Evolutionary conservation across 2,113 vertebrate species (phyloP).

Genomic region (Nerophis lumbriciformis): DNA sequence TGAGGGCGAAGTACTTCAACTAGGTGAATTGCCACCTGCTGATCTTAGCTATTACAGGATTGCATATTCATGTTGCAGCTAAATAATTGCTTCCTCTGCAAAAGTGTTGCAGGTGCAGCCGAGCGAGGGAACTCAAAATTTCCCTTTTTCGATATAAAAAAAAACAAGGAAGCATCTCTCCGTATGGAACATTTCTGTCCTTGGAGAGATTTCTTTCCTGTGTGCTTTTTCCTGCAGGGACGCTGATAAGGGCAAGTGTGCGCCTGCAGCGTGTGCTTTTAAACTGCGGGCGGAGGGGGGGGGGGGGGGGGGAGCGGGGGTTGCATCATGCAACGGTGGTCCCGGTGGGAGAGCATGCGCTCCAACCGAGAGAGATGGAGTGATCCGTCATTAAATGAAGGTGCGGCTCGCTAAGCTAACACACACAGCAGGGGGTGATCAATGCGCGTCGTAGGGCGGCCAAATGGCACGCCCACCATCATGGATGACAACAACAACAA

Average conservation of each 20-base stretch:
- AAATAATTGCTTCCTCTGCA: background rate
- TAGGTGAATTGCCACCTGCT: too few species aligned
- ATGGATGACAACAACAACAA: too few species aligned
- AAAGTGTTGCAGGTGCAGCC: background rate
- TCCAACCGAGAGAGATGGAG: slow-evolving; percentile 12
- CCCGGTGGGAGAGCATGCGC: slow-evolving; percentile 25
- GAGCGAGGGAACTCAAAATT: background rate
- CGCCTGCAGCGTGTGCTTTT: slow-evolving; percentile 14
- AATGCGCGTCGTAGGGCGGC: slow-evolving; percentile 22
- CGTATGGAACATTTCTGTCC: slow-evolving; percentile 29
- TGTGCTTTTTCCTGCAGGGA: slow-evolving; percentile 20
- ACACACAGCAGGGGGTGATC: slow-evolving; percentile 35
- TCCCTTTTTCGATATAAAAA: background rate
- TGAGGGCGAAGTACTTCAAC: background rate
- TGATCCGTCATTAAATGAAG: slow-evolving; percentile 32
- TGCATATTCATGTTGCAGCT: background rate
- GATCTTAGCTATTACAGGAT: too few species aligned
- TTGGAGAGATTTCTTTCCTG: slow-evolving; percentile 15
- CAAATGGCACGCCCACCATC: slow-evolving; percentile 34
- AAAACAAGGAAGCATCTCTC: background rate
- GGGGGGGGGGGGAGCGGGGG: background rate
- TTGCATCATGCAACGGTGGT: slow-evolving; percentile 23
- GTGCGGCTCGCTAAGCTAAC: slow-evolving; percentile 31
- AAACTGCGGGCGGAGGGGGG: background rate
- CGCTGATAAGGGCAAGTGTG: slow-evolving; percentile 34